These are phyloP conservation scores for Haemorhous mexicanus DNA, from an alignment of 2,113 vertebrate genomes.

Conservation along the genomic window DNA sequence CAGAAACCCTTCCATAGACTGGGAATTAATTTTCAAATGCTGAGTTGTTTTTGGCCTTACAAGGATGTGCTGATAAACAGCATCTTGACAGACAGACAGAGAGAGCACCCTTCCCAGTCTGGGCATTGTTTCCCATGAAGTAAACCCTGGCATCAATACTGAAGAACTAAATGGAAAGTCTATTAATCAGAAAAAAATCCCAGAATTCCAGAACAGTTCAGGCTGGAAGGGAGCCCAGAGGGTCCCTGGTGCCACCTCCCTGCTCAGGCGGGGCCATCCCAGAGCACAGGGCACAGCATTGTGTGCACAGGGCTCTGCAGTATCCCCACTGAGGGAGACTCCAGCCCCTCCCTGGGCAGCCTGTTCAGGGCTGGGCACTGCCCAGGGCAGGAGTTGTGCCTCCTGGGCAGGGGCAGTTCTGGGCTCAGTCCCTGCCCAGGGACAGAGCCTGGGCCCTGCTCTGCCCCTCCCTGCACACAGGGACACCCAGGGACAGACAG, in stretches of 20 bases:
- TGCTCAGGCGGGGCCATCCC: background rate
- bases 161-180: background rate
- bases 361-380: background rate
- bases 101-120: background rate
- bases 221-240: rapidly evolving
- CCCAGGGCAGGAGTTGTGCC: background rate
- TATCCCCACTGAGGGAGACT: background rate
- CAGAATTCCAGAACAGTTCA: background rate
- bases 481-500: background rate
- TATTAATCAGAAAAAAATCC: background rate
- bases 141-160: background rate
- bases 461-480: background rate
- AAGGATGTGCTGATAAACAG: background rate
- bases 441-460: background rate
- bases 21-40: background rate
- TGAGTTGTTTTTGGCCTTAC: background rate
- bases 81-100: background rate
- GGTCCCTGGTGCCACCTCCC: background rate
- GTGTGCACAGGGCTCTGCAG: background rate
- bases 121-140: background rate
- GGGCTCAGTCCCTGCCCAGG: background rate
- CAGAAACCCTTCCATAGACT: background rate
- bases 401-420: background rate
- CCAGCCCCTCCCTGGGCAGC: background rate
- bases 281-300: background rate